phyloP scores from a whole-genome alignment of 2,113 vertebrate genomes.

The Mesembrinibis cayennensis region DNA sequence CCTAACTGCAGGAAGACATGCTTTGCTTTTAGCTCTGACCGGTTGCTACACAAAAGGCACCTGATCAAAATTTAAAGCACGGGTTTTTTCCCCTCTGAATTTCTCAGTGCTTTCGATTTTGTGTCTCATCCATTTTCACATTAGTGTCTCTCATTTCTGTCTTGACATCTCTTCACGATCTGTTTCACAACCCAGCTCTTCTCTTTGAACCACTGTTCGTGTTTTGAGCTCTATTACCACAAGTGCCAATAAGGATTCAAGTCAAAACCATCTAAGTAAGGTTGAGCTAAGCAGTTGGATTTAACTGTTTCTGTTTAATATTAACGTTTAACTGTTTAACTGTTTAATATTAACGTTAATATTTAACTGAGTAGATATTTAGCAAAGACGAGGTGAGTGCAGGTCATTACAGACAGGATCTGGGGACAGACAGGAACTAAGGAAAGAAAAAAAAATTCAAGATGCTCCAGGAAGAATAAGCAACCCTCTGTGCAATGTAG shows the following conservation, averaged over 20 bases:
- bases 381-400: not conserved
- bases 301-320: too few species aligned
- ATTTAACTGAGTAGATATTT: not conserved
- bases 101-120: too few species aligned
- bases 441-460: too few species aligned
- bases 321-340: too few species aligned
- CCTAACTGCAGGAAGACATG: fast-evolving
- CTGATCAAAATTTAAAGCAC: fast-evolving
- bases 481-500: not conserved
- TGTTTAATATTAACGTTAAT: too few species aligned
- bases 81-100: not conserved
- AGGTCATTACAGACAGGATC: not conserved
- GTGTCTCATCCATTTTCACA: too few species aligned
- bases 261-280: not conserved
- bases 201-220: fast-evolving
- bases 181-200: not conserved
- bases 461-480: not conserved
- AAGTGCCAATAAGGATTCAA: fast-evolving
- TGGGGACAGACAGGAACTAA: not conserved
- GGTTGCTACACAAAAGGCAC: not conserved
- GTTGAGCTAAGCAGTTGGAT: not conserved
- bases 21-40: not conserved
- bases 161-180: too few species aligned
- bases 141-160: not conserved
- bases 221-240: not conserved